Evolutionary conservation across 1,140 invertebrate species (phyloP).

Genomic region (Andricus grossulariae): DNA sequence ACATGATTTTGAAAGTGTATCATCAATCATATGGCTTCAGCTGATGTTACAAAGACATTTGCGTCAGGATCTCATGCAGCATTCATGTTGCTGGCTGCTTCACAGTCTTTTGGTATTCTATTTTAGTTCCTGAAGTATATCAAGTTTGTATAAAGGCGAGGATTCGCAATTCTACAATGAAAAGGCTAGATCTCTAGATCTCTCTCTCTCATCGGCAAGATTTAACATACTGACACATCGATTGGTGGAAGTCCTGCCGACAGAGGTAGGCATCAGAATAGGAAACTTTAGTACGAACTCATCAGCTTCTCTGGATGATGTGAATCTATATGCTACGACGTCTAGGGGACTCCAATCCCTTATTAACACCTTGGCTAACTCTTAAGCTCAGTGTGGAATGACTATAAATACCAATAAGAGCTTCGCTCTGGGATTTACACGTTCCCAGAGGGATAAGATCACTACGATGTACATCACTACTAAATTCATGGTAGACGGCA

Average conservation of each 20-base stretch:
- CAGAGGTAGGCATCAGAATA: too few relatives aligned
- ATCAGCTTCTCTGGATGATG: too few relatives aligned
- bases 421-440: too few relatives aligned
- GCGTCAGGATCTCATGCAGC: conserved; percentile 60
- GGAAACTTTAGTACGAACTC: too few relatives aligned
- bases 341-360: conserved; percentile 40
- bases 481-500: not conserved
- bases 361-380: conserved; percentile 11
- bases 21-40: not conserved
- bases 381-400: not conserved
- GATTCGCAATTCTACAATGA: conserved; percentile 41
- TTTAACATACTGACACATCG: too few relatives aligned
- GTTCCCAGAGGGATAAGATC: conserved; percentile 40
- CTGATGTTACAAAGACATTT: conserved; percentile 68
- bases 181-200: too few relatives aligned
- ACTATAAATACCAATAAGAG: conserved; percentile 47
- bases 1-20: conserved; percentile 34
- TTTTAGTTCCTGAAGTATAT: conserved; percentile 42
- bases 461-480: not conserved
- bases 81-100: conserved; percentile 41
- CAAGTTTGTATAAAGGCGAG: not conserved
- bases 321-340: too few relatives aligned
- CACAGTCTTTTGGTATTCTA: conserved; percentile 23
- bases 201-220: too few relatives aligned
- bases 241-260: too few relatives aligned